Percentiles rank a stretch among this genome's conserved stretches.
Conservation (phyloP, 2,113 vertebrate genomes). For the Oreotrochilus melanogaster region DNA sequence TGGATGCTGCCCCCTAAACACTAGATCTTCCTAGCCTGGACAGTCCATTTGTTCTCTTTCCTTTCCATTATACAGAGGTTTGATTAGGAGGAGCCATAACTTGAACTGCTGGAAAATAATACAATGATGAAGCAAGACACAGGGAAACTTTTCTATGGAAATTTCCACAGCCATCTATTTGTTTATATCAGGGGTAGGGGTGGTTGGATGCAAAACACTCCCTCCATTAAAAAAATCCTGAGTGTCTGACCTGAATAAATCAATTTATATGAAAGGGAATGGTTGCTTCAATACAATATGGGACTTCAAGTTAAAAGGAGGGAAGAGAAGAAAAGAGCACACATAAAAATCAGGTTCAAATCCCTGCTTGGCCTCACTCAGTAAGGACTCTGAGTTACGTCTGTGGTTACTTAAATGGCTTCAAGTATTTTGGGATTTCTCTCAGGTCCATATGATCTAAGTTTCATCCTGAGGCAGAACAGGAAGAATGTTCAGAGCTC, state of each 20-base stretch:
- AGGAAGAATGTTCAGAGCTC: conserved; percentile 14
- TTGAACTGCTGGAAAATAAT: not conserved
- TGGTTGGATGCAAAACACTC: not conserved
- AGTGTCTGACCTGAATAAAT: not conserved
- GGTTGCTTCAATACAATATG: not conserved
- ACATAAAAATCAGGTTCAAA: not conserved
- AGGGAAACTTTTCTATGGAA: not conserved
- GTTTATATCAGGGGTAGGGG: not conserved
- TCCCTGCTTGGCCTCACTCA: not conserved
- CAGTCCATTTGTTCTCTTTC: not conserved
- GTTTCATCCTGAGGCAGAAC: conserved; percentile 27
- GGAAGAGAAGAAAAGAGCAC: not conserved
- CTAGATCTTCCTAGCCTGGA: not conserved
- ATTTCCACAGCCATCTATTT: conserved; percentile 2
- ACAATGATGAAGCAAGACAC: not conserved
- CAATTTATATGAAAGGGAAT: not conserved
- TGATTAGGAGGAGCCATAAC: not conserved
- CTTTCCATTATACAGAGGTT: not conserved
- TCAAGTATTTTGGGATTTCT: conserved; percentile 20
- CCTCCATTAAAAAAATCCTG: not conserved
- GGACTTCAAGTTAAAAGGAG: not conserved
- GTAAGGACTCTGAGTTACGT: not conserved
- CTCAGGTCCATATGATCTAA: not conserved
- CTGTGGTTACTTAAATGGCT: not conserved
- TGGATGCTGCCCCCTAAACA: not conserved